Base-by-base conservation (phyloP, 2,797 vertebrate genomes). In the Paratrypauchen microcephalus region DNA sequence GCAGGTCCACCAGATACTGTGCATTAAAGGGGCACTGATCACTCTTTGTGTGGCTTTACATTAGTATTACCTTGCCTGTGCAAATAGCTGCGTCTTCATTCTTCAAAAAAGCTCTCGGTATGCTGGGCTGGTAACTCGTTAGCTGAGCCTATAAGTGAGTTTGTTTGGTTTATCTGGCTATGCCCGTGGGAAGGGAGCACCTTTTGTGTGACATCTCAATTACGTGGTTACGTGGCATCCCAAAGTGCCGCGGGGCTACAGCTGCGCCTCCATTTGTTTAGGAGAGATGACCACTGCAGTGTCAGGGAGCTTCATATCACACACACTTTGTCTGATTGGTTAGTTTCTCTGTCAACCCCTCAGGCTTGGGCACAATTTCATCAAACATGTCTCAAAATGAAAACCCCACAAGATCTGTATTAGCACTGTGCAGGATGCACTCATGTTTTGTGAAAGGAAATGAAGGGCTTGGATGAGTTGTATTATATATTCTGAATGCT, bases 131-230 rank as follows among this genome's bases (percentile, higher is more conserved):
- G 18, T 30, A 1, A 6, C 18, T 23, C 36, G 11, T 13, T 58
- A 55, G 36, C 8, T 6, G 18, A 70, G n/a, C 72, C 54, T 26
- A 21, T 21, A 66, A 21, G 6, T 13, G n/a, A 30, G 23, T 54
- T 66, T 75, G 13, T 70, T 41, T 62, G 26, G 61, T 54, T 57
- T 36, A 58, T 39, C 39, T 59, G 21, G 48, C 24, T n/a, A 55
- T 62, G 8, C 69, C 59, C 26, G 24, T 6, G 16, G 69, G 68
- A 32, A 39, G 4, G 11, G 19, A 54, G 48, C 36, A 50, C 55
- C 50, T 72, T 11, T 55, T 41, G 58, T 68, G 56, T 76, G 75
- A 76, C 71, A 81, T 52, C 57, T 76, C 63, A 76, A 68, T 81
- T 80, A 71, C 62, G n/a, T 52, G 71, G 48, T 39, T 80, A 71